Conservation (phyloP, 2,113 vertebrate species). For the Gnathonemus longibarbis region DNA sequence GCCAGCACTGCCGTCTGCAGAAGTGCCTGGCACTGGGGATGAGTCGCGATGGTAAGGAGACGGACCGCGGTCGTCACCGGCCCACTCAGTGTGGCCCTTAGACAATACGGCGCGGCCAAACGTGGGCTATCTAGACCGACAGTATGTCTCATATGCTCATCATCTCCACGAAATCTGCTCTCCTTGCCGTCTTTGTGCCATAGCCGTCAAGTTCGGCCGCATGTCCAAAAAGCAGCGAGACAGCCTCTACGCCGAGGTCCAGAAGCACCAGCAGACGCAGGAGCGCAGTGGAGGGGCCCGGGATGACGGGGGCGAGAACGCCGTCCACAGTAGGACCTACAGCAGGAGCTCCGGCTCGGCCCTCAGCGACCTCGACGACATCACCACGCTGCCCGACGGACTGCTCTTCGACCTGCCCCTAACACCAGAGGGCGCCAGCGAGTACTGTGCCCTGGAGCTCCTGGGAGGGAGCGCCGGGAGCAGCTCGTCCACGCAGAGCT, state of each 20-base stretch:
- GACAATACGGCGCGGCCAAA: background rate
- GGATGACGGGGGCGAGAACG: slow-evolving; percentile 53
- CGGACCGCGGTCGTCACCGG: background rate
- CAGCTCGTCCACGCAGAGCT: slow-evolving; percentile 69
- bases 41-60: slow-evolving; percentile 79
- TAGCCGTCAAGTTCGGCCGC: slow-evolving; percentile 88
- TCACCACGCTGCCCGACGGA: slow-evolving; percentile 67
- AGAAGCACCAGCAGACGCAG: slow-evolving; percentile 83
- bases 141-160: background rate
- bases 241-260: slow-evolving; percentile 83
- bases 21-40: slow-evolving; percentile 84
- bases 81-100: background rate
- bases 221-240: slow-evolving; percentile 92
- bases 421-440: slow-evolving; percentile 65
- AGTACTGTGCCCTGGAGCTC: slow-evolving; percentile 72
- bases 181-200: slow-evolving; percentile 13
- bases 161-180: background rate
- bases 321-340: slow-evolving; percentile 54
- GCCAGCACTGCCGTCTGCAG: slow-evolving; percentile 86
- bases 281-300: slow-evolving; percentile 48
- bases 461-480: slow-evolving; percentile 56
- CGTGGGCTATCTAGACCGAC: background rate
- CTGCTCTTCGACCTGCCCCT: slow-evolving; percentile 79
- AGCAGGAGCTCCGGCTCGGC: slow-evolving; percentile 66
- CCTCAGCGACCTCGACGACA: slow-evolving; percentile 74